Base-by-base conservation (phyloP, 2,113 vertebrate species). In the Gopherus evgoodei region DNA sequence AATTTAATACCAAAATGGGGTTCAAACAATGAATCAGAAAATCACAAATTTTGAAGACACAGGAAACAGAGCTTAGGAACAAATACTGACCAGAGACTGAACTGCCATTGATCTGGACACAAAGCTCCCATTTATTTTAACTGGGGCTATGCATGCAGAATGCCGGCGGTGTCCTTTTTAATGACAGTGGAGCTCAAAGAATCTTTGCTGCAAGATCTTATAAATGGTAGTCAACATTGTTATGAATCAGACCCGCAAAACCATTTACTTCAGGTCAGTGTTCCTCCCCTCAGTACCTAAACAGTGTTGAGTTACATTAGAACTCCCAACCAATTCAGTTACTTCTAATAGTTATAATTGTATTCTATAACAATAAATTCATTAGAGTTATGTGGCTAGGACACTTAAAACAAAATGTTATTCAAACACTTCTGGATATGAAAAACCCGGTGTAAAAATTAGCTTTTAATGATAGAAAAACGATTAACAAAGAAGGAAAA, bases 401-500 rank as follows among this genome's bases (percentile, higher is more conserved):
- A 85, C 24, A 49, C 62, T 81, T 52, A 90, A 83, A 87, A 65
- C 21, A 21, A 56, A 84, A 29, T 72, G 65, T 79, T 96, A 59
- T 54, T 78, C 88, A 96, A 76, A 78, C 85, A 86, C 79, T 96
- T 90, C 84, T 87, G 54, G 88, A 81, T 91, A 89, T 59, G 92
- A 96, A 91, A 94, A 94, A 22, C 75, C 88, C 49, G 76, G 89
- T 91, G 87, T 6, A 31, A 24, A 31, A 91, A 5, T 72, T 38
- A 72, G 75, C 83, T 94, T 91, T 94, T 87, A 90, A 52, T 93
- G 80, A 82, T 2, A 87, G 78, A 54, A 65, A 81, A 49, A 49
- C 29, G 50, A 89, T 90, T 86, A 93, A 91, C 14, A 42, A 59
- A 87, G 47, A 84, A 94, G 65, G 75, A 95, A 96, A 95, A 90